Evolutionary conservation across 2,113 vertebrate genomes (phyloP).

Genomic region (Raphicerus campestris): DNA sequence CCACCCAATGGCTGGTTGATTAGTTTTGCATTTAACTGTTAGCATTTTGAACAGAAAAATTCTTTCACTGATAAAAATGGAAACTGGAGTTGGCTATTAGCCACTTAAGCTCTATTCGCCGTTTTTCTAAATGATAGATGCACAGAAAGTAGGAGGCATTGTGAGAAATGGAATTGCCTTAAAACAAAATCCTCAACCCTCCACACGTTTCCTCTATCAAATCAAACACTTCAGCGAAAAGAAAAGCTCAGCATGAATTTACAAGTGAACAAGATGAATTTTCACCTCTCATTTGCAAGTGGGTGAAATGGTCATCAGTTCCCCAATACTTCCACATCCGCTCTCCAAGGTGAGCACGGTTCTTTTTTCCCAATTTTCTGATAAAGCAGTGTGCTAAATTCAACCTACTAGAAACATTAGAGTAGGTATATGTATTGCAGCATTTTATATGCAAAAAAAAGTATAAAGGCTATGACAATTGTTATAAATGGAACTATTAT

Average conservation of each 20-base stretch:
- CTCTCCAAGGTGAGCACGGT: background rate
- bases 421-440: background rate
- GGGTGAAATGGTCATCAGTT: background rate
- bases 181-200: background rate
- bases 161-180: constrained; percentile 50
- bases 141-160: background rate
- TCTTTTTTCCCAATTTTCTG: constrained; percentile 10
- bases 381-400: constrained; percentile 5
- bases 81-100: background rate
- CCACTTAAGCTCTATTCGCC: background rate
- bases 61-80: background rate
- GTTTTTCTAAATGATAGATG: constrained; percentile 27
- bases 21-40: constrained; percentile 4
- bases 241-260: background rate
- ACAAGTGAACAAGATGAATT: constrained; percentile 12
- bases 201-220: background rate
- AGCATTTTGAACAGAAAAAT: background rate
- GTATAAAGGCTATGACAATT: constrained; percentile 38
- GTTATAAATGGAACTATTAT: constrained; percentile 65
- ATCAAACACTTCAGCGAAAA: background rate
- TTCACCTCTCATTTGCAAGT: constrained; percentile 17
- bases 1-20: constrained; percentile 77
- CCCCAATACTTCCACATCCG: background rate
- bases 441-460: constrained; percentile 41
- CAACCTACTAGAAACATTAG: background rate